Conservation (phyloP, 2,797 vertebrate species). For the Aeoliscus strigatus region DNA sequence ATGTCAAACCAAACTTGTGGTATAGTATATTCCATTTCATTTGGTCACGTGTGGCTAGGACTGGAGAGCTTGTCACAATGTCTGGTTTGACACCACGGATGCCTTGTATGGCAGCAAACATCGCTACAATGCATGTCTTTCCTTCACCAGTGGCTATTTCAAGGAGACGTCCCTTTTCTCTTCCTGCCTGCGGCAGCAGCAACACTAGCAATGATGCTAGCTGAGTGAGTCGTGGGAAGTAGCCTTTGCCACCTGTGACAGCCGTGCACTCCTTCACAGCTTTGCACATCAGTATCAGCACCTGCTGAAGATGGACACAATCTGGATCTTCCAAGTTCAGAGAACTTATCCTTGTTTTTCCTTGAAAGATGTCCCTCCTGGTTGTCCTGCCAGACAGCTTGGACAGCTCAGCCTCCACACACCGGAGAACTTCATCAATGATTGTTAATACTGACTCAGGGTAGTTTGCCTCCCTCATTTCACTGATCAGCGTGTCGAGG, state of each 20-base stretch:
- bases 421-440: too few species aligned
- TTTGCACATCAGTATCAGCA: too few species aligned
- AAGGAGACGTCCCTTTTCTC: conserved; percentile 3
- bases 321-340: too few species aligned
- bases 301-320: too few species aligned
- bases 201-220: conserved; percentile 1
- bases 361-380: too few species aligned
- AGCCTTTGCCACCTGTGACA: background rate
- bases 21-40: background rate
- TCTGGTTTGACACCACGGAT: conserved; percentile 46
- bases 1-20: background rate
- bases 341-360: too few species aligned
- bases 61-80: conserved; percentile 37
- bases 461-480: too few species aligned
- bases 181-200: background rate
- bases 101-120: conserved; percentile 2
- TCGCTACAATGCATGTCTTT: background rate
- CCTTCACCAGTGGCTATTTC: conserved; percentile 4
- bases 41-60: conserved; percentile 1
- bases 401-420: too few species aligned
- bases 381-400: too few species aligned
- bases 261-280: too few species aligned
- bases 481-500: background rate
- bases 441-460: too few species aligned
- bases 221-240: conserved; percentile 3